phyloP scores from a whole-genome alignment of 2,113 vertebrate species.

The Ammospiza nelsoni region DNA sequence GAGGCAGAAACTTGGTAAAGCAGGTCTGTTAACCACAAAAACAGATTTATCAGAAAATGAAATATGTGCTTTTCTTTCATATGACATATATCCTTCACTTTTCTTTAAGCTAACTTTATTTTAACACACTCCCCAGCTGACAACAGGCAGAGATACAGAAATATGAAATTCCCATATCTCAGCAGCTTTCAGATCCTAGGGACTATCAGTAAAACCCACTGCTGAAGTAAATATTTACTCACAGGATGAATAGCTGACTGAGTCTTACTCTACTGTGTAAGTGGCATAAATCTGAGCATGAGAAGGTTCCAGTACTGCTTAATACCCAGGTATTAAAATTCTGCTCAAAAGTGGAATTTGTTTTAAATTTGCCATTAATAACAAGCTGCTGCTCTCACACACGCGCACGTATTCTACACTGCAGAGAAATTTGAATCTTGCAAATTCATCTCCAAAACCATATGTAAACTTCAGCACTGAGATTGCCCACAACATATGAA shows the following conservation, averaged over 20 bases:
- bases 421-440: not conserved
- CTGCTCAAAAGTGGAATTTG: not conserved
- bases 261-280: not conserved
- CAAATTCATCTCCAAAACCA: not conserved
- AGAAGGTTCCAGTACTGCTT: not conserved
- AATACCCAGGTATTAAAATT: not conserved
- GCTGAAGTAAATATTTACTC: not conserved
- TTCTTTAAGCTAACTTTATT: not conserved
- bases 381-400: not conserved
- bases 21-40: not conserved
- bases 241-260: not conserved
- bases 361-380: not conserved
- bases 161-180: not conserved
- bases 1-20: not conserved
- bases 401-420: not conserved
- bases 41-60: not conserved
- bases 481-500: not conserved
- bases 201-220: not conserved
- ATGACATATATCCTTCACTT: not conserved
- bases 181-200: not conserved
- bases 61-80: not conserved
- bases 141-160: not conserved
- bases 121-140: not conserved
- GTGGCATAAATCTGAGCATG: not conserved
- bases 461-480: not conserved